Evolutionary conservation across 2,888 invertebrate species (phyloP).

Genomic region (Dryobota labecula): DNA sequence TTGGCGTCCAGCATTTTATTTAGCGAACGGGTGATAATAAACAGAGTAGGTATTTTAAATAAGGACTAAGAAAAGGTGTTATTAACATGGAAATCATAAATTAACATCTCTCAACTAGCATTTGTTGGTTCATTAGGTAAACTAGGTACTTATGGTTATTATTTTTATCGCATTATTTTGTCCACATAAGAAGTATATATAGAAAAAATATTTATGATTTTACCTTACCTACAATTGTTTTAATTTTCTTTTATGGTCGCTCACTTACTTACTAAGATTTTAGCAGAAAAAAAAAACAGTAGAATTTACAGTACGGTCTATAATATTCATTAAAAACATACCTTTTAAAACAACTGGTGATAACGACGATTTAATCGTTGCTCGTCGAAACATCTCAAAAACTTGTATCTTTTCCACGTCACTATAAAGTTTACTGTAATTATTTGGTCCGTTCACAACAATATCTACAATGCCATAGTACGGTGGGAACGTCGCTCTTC

Average conservation of each 20-base stretch:
- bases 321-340: constrained; percentile 28
- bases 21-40: not conserved
- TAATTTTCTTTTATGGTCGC: not conserved
- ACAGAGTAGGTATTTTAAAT: not conserved
- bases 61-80: not conserved
- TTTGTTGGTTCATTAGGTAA: not conserved
- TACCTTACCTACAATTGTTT: not conserved
- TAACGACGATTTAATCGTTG: constrained; percentile 36
- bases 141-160: not conserved
- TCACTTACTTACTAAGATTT: not conserved
- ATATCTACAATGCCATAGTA: constrained; percentile 27
- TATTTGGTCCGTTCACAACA: constrained; percentile 21
- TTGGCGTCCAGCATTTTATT: not conserved
- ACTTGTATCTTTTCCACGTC: constrained; percentile 4
- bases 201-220: not conserved
- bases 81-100: not conserved
- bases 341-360: constrained; percentile 45
- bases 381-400: constrained; percentile 53
- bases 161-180: not conserved
- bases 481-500: constrained; percentile 11
- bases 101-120: no score
- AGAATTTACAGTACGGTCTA: not conserved
- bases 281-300: not conserved
- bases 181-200: not conserved
- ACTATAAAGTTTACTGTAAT: constrained; percentile 14